Base-by-base conservation (phyloP, 2,797 vertebrate species). In the Lutra lutra region DNA sequence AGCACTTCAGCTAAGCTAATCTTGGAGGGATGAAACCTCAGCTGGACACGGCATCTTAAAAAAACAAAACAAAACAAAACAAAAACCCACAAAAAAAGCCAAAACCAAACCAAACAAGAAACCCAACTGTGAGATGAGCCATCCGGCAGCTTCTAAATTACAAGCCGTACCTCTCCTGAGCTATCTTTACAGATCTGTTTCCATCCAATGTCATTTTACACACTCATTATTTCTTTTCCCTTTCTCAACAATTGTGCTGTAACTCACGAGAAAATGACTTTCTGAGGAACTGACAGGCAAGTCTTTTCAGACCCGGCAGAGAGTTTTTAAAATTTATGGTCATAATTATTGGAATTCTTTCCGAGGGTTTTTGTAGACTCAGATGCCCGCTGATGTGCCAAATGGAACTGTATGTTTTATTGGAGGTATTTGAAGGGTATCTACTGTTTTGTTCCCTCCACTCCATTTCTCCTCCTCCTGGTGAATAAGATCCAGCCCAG, bases 1-100 rank as follows among this genome's bases (percentile, higher is more conserved):
- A 96, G 79, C 87, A 78, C 21, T 3, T 89, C 62, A 92, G 86
- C 91, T 78, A 35, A 84, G 51, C 89, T 93, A 14, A 93, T 93
- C 75, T 77, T 14, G 46, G 58, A 64, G 38, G 60, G 51, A 84
- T 25, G 84, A 51, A 51, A 62, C 73, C 90, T 95, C 92, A 77
- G 83, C 48, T 72, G 91, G 77, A 89, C 10, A 21, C 56, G 85
- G 48, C 73, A 64, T 54, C 88, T 60, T 68, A 18, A 66, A n/a
- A n/a, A n/a, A 46, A 27, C 21, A 43, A 46, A 20, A 6, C 25
- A 46, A 51, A 27, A 21, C 10, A 11, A 46, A 46, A 11, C 43
- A 46, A 46, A 40, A 40, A 40, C 5, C 5, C 40, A 40, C 43
- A 46, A 75, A 27, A 51, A 21, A 21, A 3, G 4, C 58, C 25